A percentile compares a stretch with the other conserved stretches of the same genome.
phyloP scores from a whole-genome alignment of 1,140 invertebrate species.

The Hylyphantes graminicola region DNA sequence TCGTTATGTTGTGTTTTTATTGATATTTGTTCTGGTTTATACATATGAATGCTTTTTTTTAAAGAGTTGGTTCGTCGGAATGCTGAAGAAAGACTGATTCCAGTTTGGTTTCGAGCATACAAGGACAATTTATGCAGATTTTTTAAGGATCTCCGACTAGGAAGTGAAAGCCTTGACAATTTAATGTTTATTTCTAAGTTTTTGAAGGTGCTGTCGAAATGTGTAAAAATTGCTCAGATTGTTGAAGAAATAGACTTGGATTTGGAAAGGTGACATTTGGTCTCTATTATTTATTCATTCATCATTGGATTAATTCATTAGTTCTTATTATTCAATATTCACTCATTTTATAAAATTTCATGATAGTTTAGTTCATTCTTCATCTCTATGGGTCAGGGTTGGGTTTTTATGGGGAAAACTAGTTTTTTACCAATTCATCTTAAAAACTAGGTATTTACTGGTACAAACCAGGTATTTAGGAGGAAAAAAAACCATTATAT shows the following conservation, averaged over 20 bases:
- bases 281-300: background rate
- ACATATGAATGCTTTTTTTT: background rate
- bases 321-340: background rate
- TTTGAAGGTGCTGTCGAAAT: slow-evolving; percentile 1
- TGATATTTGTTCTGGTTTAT: too few species aligned
- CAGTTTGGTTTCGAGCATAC: slow-evolving; percentile 46
- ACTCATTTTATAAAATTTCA: background rate
- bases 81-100: slow-evolving; percentile 36
- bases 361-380: background rate
- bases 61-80: slow-evolving; percentile 25
- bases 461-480: too few species aligned
- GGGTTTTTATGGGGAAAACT: too few species aligned
- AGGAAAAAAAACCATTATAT: too few species aligned
- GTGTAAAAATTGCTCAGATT: slow-evolving; percentile 36
- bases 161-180: slow-evolving; percentile 36
- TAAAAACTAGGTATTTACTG: too few species aligned
- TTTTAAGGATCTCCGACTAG: slow-evolving; percentile 9
- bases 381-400: too few species aligned
- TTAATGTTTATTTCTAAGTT: slow-evolving; percentile 17
- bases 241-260: slow-evolving; percentile 44
- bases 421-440: too few species aligned
- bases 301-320: background rate
- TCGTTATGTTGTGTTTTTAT: too few species aligned
- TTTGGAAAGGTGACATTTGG: slow-evolving; percentile 19
- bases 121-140: slow-evolving; percentile 28